phyloP scores from a whole-genome alignment of 35 echinoderm and acorn worm species.

The Holothuria glaberrima region DNA sequence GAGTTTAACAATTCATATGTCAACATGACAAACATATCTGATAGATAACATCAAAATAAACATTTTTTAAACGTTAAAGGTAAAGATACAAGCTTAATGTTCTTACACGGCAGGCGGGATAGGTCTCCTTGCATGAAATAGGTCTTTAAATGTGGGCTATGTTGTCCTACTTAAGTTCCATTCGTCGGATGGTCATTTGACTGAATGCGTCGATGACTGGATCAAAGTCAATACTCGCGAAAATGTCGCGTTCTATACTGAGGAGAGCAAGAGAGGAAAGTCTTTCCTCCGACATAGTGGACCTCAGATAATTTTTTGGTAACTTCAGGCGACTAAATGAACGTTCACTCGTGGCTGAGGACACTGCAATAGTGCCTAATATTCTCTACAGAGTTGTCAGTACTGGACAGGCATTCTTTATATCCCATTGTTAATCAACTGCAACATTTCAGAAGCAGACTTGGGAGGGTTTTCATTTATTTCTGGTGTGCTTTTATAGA shows the following conservation, averaged over 20 bases:
- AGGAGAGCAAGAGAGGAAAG: constrained; percentile 39
- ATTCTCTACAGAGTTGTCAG: constrained; percentile 32
- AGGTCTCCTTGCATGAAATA: too few relatives aligned
- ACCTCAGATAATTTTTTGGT: constrained; percentile 29
- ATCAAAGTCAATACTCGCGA: constrained; percentile 13
- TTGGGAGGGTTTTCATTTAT: background rate
- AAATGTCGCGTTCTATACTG: constrained; percentile 46
- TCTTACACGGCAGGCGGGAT: too few relatives aligned
- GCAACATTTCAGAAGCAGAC: constrained; percentile 12
- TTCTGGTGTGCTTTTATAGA: constrained; percentile 17
- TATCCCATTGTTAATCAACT: constrained; percentile 39
- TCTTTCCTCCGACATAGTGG: constrained; percentile 15
- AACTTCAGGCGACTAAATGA: constrained; percentile 60
- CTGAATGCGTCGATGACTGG: constrained; percentile 15
- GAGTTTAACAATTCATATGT: too few relatives aligned
- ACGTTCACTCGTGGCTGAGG: constrained; percentile 34
- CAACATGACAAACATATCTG: too few relatives aligned
- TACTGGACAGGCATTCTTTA: constrained; percentile 10
- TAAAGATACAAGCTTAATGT: too few relatives aligned
- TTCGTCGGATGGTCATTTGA: background rate
- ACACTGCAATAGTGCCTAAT: constrained; percentile 42
- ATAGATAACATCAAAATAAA: too few relatives aligned
- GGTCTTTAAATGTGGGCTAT: too few relatives aligned
- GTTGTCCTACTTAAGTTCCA: too few relatives aligned
- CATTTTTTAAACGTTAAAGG: too few relatives aligned